Conservation (phyloP, 30 jellyfish, hydroid and myxozoan species). For the Pelagia noctiluca region DNA sequence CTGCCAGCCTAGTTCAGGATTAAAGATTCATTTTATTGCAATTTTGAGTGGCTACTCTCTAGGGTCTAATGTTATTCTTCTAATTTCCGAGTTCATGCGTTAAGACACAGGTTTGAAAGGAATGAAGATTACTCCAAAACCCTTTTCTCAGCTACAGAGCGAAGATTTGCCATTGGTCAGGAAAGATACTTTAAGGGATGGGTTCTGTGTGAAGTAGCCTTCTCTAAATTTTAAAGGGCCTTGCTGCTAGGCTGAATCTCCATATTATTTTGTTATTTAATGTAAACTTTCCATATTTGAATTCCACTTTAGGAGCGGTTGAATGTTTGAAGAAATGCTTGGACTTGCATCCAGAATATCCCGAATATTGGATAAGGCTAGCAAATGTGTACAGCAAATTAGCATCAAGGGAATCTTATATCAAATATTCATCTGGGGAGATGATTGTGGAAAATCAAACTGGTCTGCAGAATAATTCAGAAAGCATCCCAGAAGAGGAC, state of each 20-base stretch:
- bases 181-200: neutral
- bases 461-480: neutral
- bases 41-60: too few species aligned
- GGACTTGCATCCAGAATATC: conserved; percentile 42
- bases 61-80: too few species aligned
- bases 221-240: neutral
- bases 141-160: too few species aligned
- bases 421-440: neutral
- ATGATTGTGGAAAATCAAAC: neutral
- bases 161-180: too few species aligned
- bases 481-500: neutral
- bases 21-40: too few species aligned
- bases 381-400: conserved; percentile 7
- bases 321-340: conserved; percentile 26
- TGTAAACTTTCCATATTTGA: too few species aligned
- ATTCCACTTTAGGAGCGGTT: conserved; percentile 20
- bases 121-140: too few species aligned
- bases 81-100: too few species aligned
- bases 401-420: conserved; percentile 1
- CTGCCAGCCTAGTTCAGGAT: too few species aligned
- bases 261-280: neutral
- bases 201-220: neutral
- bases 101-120: too few species aligned
- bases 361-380: conserved; percentile 23
- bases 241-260: neutral